A percentile compares a stretch with the other conserved stretches of the same genome.
phyloP scores from a whole-genome alignment of 37 sponge, comb jelly and placozoan species.

The Corticium candelabrum region DNA sequence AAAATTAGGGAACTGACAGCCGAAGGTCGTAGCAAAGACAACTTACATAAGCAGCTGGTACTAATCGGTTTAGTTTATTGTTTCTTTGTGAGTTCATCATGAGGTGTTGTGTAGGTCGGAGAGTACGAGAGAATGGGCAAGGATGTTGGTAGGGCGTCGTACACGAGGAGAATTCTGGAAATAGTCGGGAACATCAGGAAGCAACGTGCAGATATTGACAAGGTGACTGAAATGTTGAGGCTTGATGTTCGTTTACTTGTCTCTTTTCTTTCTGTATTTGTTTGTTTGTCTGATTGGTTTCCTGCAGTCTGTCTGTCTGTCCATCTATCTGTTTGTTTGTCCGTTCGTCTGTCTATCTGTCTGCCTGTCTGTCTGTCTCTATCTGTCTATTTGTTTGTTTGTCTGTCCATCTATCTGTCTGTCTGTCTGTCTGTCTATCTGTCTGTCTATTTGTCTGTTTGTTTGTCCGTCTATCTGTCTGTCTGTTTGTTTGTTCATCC shows the following conservation, averaged over 20 bases:
- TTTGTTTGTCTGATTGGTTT: no score
- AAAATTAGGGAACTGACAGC: conserved; percentile 77
- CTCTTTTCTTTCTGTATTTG: no score
- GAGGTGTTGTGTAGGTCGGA: conserved; percentile 21
- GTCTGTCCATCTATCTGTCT: no score
- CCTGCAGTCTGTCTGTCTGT: no score
- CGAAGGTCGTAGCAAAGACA: conserved; percentile 63
- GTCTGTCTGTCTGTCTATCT: no score
- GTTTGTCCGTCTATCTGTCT: no score
- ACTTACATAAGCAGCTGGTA: conserved; percentile 77
- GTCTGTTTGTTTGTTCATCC: no score
- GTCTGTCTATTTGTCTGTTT: no score
- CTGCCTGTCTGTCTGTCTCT: no score
- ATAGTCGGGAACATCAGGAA: conserved; percentile 71
- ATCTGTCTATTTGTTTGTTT: no score
- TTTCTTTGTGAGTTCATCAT: neutral
- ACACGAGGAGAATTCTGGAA: conserved; percentile 83
- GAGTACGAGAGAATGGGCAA: conserved; percentile 71
- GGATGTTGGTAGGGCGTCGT: conserved; percentile 54
- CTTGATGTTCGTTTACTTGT: neutral
- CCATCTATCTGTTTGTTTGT: no score
- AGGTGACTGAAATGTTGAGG: conserved; percentile 40
- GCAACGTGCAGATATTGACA: conserved; percentile 77
- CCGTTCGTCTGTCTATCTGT: no score
- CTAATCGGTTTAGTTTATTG: neutral